A percentile compares a stretch with the other conserved stretches of the same genome.
These are phyloP conservation scores for Cepaea nemoralis DNA, from an alignment of 1,140 invertebrate genomes.

Conservation along the genomic window DNA sequence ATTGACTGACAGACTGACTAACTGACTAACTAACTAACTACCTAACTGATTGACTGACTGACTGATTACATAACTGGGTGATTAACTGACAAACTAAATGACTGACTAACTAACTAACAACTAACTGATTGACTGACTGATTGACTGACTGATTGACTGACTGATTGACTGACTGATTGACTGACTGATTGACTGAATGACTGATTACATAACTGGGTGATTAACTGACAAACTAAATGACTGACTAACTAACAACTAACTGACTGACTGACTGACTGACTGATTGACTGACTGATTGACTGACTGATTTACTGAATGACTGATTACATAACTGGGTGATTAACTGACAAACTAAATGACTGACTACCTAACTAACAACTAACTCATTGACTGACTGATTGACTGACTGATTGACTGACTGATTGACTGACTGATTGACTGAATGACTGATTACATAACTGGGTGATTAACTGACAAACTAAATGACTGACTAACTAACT, in stretches of 20 bases:
- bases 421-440: constrained; percentile 26
- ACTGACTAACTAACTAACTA: not conserved
- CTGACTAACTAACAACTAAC: too few relatives aligned
- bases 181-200: too few relatives aligned
- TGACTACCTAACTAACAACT: too few relatives aligned
- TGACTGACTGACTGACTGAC: not conserved
- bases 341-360: too few relatives aligned
- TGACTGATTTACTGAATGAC: not conserved
- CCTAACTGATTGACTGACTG: not conserved
- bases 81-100: not conserved
- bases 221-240: too few relatives aligned
- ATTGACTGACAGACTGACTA: not conserved
- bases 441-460: constrained; percentile 33
- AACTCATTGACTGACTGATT: not conserved
- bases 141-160: not conserved
- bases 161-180: too few relatives aligned
- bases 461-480: not conserved
- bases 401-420: not conserved
- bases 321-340: too few relatives aligned
- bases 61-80: constrained; percentile 22
- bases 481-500: constrained; percentile 26
- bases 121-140: not conserved
- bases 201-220: too few relatives aligned
- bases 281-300: not conserved
- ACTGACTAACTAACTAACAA: constrained; percentile 30